Base-by-base conservation (phyloP, 2,113 vertebrate species). In the Castor canadensis region DNA sequence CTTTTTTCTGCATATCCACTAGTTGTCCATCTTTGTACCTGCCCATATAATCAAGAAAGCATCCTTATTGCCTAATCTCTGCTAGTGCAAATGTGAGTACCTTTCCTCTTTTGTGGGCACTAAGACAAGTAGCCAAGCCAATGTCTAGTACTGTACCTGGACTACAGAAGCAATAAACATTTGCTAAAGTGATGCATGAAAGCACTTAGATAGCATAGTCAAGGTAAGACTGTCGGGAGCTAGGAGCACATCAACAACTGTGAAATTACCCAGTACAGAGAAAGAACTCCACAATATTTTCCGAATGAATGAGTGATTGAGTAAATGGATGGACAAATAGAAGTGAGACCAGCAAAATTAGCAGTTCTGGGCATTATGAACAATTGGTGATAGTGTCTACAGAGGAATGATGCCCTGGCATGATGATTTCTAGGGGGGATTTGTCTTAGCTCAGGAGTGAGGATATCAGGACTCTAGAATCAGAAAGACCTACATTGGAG, bases 361-460 rank as follows among this genome's bases (percentile, higher is more conserved):
- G 8, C 16, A 52, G 6, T 19, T 3, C 28, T 35, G 67, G 62
- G 16, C 73, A 67, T 93, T 81, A 45, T 35, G 45, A 45, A 66
- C 32, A 56, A 0, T 6, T 73, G 19, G 67, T 49, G 43, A 9
- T n/a, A 71, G 26, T 10, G 12, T 84, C 38, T 73, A 10, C 54
- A n/a, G 47, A 85, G 30, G 54, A 62, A 73, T 66, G 20, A 87
- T 17, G 72, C 47, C 35, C 16, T 38, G 19, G 49, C 0, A 5
- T 26, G n/a, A 76, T 20, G 8, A 54, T 87, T 71, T 16, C 8
- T 10, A 66, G 22, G n/a, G 38, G 30, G 52, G 17, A 87, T 40
- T 83, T 89, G 19, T 69, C 32, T 96, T 60, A 79, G 58, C 64
- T 89, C 64, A 81, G 66, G 52, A 85, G 58, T 71, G 76, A 71